A percentile compares a stretch with the other conserved stretches of the same genome.
These are phyloP conservation scores for Cephus runcator DNA, from an alignment of 2,888 invertebrate species.

Conservation along the genomic window DNA sequence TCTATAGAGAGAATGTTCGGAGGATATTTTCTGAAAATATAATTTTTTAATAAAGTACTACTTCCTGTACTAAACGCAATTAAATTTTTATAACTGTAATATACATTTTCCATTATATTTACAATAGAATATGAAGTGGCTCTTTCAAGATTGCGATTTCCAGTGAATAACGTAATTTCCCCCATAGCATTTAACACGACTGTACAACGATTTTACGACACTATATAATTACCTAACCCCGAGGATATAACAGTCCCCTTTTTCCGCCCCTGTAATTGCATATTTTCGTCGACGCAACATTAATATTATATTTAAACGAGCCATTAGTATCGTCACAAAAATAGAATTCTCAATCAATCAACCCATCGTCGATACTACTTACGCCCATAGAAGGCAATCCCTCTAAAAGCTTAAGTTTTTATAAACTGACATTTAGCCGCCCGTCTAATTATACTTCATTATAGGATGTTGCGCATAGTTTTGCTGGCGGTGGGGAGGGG, in stretches of 20 bases:
- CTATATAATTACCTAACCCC: not conserved
- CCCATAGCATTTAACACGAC: not conserved
- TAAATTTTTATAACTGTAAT: too few species aligned
- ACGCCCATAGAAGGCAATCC: not conserved
- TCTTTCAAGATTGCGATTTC: not conserved
- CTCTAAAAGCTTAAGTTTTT: not conserved
- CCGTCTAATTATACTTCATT: not conserved
- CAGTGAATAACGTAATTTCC: not conserved
- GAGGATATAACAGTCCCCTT: not conserved
- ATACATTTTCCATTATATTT: too few species aligned
- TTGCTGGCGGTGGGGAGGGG: not conserved
- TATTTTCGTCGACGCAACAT: not conserved
- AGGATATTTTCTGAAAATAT: too few species aligned
- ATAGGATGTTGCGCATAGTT: not conserved
- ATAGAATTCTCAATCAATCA: not conserved
- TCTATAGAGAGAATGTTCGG: too few species aligned
- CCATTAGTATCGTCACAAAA: too few species aligned
- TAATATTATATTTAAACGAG: not conserved
- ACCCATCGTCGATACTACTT: not conserved
- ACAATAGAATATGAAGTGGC: too few species aligned
- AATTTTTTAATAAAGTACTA: too few species aligned
- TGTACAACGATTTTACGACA: not conserved
- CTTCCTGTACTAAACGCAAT: too few species aligned
- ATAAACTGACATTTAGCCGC: not conserved
- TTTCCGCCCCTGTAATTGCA: not conserved